Base-by-base conservation (phyloP, 2,797 vertebrate species). In the Xenopus petersii region DNA sequence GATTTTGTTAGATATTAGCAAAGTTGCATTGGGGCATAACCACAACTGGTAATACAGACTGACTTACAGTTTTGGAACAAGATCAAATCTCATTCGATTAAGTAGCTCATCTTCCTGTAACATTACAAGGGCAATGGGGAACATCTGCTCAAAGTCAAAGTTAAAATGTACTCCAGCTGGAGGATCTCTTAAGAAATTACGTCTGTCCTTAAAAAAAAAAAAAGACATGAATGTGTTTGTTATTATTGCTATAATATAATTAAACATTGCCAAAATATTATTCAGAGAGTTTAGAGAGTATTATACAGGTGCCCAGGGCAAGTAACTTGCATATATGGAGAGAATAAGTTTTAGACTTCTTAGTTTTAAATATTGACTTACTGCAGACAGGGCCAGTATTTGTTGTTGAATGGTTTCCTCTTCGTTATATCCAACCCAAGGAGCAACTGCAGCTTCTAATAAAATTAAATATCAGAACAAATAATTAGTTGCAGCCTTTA, bases 341-440 rank as follows among this genome's bases (percentile, higher is more conserved):
- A 30, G 26, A 51, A 51, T 12, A 12, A 51, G 49, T 1, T 10
- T 13, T 0, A 51, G 3, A 11, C n/a, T 71, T 67, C 17, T 7
- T 10, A 46, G 51, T 67, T 10, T 56, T 13, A 5, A 12, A 30
- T 67, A 9, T 51, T 55, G 9, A 67, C 97, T 93, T 87, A 99
- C 97, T 66, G 97, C 97, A 48, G 97, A 99, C 77, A 99, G 89
- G 80, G 96, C 95, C 21, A 98, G 80, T 73, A 98, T 98, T 87
- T 98, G 97, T 67, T 98, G 96, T 74, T 98, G 95, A 86, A 99
- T 98, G 7, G 93, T 96, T 85, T 98, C 97, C 83, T 99, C 97
- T 73, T 98, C 96, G 54, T 92, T 97, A 87, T 96, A 98, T 55
- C 97, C 95, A 48, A 96, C 93, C 96, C 96, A 99, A 0, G 96